Evolutionary conservation across 2,113 vertebrate genomes (phyloP).

Genomic region (Pygoscelis adeliae): DNA sequence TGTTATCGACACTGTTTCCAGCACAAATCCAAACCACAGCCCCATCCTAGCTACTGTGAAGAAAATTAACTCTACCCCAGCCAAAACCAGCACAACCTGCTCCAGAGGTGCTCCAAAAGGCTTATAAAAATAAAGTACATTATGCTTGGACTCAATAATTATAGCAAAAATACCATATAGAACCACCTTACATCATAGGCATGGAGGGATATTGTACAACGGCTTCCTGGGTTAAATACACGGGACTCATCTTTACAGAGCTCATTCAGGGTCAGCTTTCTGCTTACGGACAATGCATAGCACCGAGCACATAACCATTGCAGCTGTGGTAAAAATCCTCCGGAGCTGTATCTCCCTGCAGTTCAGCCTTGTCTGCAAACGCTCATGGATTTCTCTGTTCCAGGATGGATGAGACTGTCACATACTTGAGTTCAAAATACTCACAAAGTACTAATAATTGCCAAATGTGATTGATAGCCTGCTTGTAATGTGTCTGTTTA

Average conservation of each 20-base stretch:
- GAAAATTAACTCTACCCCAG: too few species aligned
- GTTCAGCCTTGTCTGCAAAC: neutral
- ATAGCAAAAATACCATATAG: fast-evolving
- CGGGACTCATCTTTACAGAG: neutral
- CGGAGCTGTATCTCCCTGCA: neutral
- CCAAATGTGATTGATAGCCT: conserved; percentile 9
- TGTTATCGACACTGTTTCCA: too few species aligned
- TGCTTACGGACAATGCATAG: neutral
- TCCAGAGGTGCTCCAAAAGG: neutral
- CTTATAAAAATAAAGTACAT: neutral
- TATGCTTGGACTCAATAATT: neutral
- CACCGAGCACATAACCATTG: fast-evolving
- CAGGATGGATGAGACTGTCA: conserved; percentile 24
- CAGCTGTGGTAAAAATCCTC: neutral
- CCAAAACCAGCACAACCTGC: neutral
- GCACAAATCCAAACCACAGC: too few species aligned
- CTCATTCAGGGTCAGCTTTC: neutral
- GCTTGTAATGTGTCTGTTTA: neutral
- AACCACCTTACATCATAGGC: neutral
- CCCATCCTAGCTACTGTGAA: too few species aligned
- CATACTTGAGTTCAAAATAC: neutral
- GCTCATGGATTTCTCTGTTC: neutral
- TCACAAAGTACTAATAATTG: conserved; percentile 7
- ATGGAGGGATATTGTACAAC: neutral
- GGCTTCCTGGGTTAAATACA: neutral